Percentiles rank a stretch among this genome's conserved stretches.
phyloP scores from a whole-genome alignment of 2,113 vertebrate species.

The Canis aureus region DNA sequence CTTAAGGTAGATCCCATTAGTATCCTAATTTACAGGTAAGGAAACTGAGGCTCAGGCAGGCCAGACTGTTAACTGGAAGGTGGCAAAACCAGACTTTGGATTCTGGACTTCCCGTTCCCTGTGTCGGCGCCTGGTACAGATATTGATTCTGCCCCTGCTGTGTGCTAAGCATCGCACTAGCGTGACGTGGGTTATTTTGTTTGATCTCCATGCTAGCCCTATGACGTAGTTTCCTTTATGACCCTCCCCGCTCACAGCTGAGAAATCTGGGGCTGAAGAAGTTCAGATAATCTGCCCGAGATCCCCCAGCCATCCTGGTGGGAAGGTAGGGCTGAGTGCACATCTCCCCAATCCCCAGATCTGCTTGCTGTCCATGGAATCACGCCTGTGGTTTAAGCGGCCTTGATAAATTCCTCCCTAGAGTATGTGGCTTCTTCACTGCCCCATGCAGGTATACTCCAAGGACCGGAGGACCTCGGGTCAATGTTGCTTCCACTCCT shows the following conservation, averaged over 20 bases:
- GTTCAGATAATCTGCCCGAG: background rate
- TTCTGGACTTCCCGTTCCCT: too few species aligned
- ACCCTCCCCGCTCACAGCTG: background rate
- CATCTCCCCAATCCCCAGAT: background rate
- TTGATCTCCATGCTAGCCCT: background rate
- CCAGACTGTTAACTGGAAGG: background rate
- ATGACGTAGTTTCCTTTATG: background rate
- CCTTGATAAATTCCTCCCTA: background rate
- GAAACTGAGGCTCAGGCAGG: background rate
- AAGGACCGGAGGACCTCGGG: background rate
- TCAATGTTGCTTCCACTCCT: background rate
- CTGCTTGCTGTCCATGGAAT: background rate
- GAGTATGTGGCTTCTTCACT: background rate
- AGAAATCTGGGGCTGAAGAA: background rate
- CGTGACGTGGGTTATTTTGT: background rate
- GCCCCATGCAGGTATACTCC: accelerated
- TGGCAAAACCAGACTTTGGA: background rate
- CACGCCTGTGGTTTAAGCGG: background rate
- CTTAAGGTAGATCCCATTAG: background rate
- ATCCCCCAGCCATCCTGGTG: background rate
- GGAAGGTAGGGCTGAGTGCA: background rate
- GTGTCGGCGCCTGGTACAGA: background rate
- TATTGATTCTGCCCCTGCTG: background rate
- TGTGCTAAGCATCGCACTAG: background rate
- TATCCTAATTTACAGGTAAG: background rate